Evolutionary conservation across 2,888 invertebrate genomes (phyloP).

Genomic region (Phragmatobia fuliginosa): DNA sequence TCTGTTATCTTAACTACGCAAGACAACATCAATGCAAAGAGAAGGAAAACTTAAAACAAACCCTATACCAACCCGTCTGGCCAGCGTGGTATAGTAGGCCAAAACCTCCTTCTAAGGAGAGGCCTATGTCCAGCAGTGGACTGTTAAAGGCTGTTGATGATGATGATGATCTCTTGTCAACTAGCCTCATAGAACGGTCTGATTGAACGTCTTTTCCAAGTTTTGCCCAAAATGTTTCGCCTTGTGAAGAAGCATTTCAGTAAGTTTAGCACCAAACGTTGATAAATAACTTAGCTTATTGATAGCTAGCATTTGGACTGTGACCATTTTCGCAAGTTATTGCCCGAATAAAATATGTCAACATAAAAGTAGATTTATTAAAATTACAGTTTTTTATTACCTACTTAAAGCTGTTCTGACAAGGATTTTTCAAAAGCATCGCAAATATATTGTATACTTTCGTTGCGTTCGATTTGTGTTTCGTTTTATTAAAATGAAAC

Average conservation of each 20-base stretch:
- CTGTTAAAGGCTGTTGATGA: no score
- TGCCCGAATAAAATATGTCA: constrained; percentile 3
- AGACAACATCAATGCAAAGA: no score
- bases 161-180: no score
- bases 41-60: no score
- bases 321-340: constrained; percentile 1
- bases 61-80: no score
- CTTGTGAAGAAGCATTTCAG: background rate
- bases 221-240: background rate
- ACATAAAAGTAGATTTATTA: constrained; percentile 13
- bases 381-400: background rate
- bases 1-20: no score
- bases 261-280: background rate
- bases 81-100: no score
- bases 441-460: background rate
- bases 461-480: background rate
- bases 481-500: background rate
- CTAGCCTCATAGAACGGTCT: background rate
- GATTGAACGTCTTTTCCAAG: no score
- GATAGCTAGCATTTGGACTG: constrained; percentile 3
- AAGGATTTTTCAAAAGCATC: background rate
- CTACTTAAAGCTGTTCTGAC: background rate
- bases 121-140: no score
- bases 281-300: constrained; percentile 3
- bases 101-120: no score